These are phyloP conservation scores for Puntigrus tetrazona DNA, from an alignment of 2,113 vertebrate species.

Conservation along the genomic window DNA sequence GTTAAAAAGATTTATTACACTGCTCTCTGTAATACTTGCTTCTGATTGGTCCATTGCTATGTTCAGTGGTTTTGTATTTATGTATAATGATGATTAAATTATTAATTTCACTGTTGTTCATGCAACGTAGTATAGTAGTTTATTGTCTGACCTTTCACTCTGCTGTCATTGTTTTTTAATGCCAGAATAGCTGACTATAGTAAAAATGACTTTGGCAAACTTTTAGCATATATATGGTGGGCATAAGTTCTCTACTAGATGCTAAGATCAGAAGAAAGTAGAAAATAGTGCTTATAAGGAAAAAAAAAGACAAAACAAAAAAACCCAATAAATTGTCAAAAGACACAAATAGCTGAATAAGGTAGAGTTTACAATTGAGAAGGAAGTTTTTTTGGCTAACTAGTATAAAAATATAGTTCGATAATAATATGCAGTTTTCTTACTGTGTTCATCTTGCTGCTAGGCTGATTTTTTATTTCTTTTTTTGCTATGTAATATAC, in stretches of 20 bases:
- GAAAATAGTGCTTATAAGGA: neutral
- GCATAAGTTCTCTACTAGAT: neutral
- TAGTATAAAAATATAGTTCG: neutral
- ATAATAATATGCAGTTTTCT: neutral
- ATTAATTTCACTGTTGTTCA: neutral
- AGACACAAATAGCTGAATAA: neutral
- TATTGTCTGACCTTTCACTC: neutral
- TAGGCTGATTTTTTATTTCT: neutral
- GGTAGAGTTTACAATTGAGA: neutral
- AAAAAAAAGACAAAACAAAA: too few species aligned
- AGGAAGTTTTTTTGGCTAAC: neutral
- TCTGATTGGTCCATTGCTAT: neutral
- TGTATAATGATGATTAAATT: neutral
- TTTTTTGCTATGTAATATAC: neutral
- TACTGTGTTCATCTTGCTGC: neutral
- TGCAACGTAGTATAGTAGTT: neutral
- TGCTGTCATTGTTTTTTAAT: neutral
- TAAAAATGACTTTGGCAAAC: neutral
- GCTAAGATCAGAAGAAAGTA: neutral
- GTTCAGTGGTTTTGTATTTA: neutral
- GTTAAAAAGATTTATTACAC: constrained; percentile 33
- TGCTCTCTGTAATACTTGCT: neutral
- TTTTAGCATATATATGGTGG: neutral
- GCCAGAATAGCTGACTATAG: neutral
- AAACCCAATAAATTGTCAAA: neutral